These are phyloP conservation scores for Dynastes maya DNA, from an alignment of 2,888 invertebrate species.

Conservation along the genomic window DNA sequence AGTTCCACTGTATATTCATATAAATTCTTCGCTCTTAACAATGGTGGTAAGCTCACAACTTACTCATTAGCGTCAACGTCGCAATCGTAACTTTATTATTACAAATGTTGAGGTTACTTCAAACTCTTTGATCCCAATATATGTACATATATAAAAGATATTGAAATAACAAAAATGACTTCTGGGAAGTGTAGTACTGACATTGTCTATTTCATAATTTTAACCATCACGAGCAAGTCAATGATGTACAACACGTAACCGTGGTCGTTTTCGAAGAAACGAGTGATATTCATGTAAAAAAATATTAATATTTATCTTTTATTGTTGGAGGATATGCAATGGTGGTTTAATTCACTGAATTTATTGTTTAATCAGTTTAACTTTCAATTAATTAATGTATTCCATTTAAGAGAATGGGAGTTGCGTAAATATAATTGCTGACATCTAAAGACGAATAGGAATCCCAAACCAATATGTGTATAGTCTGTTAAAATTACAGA, in stretches of 20 bases:
- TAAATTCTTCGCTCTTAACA: no score
- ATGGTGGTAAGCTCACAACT: background rate
- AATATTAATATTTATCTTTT: background rate
- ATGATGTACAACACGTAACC: slow-evolving; percentile 20
- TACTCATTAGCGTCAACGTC: no score
- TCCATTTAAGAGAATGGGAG: no score
- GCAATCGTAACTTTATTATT: background rate
- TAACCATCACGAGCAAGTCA: background rate
- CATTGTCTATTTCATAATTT: slow-evolving; percentile 9
- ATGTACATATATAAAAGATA: background rate
- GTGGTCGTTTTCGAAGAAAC: background rate
- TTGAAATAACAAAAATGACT: background rate
- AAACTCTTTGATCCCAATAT: background rate
- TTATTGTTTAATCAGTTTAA: no score
- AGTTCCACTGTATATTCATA: no score
- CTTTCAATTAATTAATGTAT: no score
- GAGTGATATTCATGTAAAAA: background rate
- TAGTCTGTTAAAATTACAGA: no score
- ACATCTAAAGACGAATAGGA: no score
- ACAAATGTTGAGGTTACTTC: background rate
- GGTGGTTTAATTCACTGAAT: no score
- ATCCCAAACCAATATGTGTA: no score
- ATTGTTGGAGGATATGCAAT: no score
- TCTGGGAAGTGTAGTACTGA: slow-evolving; percentile 9
- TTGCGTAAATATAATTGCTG: no score